phyloP scores from a whole-genome alignment of 2,888 invertebrate genomes.

The Synanthedon formicaeformis region DNA sequence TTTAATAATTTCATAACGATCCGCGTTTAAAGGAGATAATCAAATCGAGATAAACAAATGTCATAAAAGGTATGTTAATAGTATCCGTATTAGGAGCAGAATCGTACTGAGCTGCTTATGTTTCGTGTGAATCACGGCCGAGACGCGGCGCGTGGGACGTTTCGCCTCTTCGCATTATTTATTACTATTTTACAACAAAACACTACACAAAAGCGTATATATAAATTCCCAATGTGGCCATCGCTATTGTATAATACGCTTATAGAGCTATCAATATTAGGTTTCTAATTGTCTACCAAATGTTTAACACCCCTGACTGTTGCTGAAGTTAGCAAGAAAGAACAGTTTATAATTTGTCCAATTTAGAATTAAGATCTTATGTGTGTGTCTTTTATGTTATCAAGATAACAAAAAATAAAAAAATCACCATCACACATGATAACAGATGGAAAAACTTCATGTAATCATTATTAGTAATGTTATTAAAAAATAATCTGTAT shows the following conservation, averaged over 20 bases:
- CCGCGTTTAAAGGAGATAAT: slow-evolving; percentile 11
- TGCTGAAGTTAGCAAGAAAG: no score
- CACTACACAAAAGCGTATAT: not conserved
- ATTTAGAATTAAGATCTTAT: no score
- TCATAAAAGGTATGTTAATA: slow-evolving; percentile 48
- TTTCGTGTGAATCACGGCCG: slow-evolving; percentile 35
- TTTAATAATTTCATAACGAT: slow-evolving; percentile 14
- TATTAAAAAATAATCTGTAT: no score
- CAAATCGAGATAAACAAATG: slow-evolving; percentile 34
- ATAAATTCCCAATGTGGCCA: not conserved
- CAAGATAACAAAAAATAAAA: no score
- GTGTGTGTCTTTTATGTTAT: no score
- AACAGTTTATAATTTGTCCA: no score
- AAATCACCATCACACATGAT: no score
- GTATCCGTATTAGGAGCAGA: slow-evolving; percentile 34
- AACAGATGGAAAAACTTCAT: no score
- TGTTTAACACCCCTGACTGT: not conserved
- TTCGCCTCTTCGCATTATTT: slow-evolving; percentile 6
- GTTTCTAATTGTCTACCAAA: not conserved
- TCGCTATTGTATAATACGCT: not conserved
- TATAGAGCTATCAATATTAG: not conserved
- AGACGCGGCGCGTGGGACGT: slow-evolving; percentile 32
- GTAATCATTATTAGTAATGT: no score
- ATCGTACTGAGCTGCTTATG: slow-evolving; percentile 18
- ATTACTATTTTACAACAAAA: slow-evolving; percentile 10